These are phyloP conservation scores for Drosophila quasianomalipes DNA, from an alignment of 2,888 invertebrate species.

Conservation along the genomic window DNA sequence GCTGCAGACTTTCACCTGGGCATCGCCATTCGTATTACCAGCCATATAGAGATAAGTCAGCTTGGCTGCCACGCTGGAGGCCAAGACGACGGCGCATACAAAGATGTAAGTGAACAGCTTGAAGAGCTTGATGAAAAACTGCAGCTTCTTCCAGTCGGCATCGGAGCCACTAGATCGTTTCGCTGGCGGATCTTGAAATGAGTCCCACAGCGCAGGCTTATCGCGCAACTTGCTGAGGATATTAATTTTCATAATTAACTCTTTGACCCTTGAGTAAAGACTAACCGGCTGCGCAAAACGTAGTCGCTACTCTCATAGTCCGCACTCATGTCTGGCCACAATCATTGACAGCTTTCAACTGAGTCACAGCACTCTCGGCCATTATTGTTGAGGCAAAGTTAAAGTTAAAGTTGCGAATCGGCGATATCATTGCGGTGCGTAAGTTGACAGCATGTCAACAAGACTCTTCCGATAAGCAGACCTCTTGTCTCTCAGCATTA, in stretches of 20 bases:
- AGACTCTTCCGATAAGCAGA: constrained; percentile 49
- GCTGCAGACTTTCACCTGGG: constrained; percentile 88
- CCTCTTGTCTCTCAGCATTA: constrained; percentile 13
- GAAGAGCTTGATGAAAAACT: constrained; percentile 88
- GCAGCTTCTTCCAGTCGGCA: constrained; percentile 88
- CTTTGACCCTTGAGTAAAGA: constrained; percentile 7
- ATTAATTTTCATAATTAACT: background rate
- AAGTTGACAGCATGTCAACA: constrained; percentile 72
- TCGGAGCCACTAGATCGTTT: constrained; percentile 90
- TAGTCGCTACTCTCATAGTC: constrained; percentile 69
- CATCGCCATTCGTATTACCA: constrained; percentile 85
- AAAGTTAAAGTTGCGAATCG: constrained; percentile 46
- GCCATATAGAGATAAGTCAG: constrained; percentile 90
- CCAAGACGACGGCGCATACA: constrained; percentile 89
- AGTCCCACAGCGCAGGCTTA: constrained; percentile 90
- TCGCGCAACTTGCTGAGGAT: constrained; percentile 64
- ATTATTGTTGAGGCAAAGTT: constrained; percentile 45
- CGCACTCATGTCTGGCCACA: constrained; percentile 64
- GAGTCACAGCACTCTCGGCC: constrained; percentile 34
- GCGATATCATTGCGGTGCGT: constrained; percentile 56
- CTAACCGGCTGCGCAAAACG: constrained; percentile 56
- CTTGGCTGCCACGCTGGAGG: constrained; percentile 90
- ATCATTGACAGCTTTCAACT: constrained; percentile 51
- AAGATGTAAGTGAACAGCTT: constrained; percentile 90
- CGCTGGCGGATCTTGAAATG: constrained; percentile 91